Evolutionary conservation across 2,888 invertebrate species (phyloP), one percentile per base, ranked within the genome.

Genomic region (Lepidochitona cinerea): DNA sequence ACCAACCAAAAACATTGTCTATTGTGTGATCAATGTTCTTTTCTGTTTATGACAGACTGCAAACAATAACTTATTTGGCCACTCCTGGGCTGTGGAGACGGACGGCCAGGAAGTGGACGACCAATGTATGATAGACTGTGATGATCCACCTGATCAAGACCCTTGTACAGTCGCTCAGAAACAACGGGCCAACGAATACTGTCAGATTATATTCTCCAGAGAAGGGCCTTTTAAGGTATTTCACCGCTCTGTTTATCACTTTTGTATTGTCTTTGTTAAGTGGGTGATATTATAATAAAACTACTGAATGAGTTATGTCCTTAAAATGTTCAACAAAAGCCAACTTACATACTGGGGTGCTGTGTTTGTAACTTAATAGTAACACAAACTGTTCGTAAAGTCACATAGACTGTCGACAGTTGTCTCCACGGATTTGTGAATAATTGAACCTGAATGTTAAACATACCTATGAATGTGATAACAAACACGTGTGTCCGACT

Each of bases 71-170:
- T 37, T 80, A 68, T 87, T 87, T 75, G 87, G 85, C 6, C 77
- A 83, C 54, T 88, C 87, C 0, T 88, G 85, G 85, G 76, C 76
- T 5, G 76, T 77, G 7, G 77, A 75, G 0, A 76, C 73, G 36
- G 29, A 18, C 1, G 59, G 59, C 29, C 71, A 41, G 0, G 72
- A 37, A 0, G 72, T n/a, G n/a, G 68, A 79, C 49, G 74, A 77
- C 1, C 70, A 71, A 12, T 87, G 88, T 74, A 65, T n/a, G 0
- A 73, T 76, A 6, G 81, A 83, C 74, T 88, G 87, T 68, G 70
- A 72, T 23, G 37, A 71, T 0, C 70, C 72, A 1, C 69, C 79
- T 0, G 68, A 66, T 9, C 36, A 49, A 0, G 71, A 71, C 4
- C 54, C 37, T 4, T 81, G 83, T 71, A 67, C 53, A 41, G 75